These are phyloP conservation scores for Poeciliopsis paucimaculata DNA, from an alignment of 2,797 vertebrate genomes.

Conservation along the genomic window DNA sequence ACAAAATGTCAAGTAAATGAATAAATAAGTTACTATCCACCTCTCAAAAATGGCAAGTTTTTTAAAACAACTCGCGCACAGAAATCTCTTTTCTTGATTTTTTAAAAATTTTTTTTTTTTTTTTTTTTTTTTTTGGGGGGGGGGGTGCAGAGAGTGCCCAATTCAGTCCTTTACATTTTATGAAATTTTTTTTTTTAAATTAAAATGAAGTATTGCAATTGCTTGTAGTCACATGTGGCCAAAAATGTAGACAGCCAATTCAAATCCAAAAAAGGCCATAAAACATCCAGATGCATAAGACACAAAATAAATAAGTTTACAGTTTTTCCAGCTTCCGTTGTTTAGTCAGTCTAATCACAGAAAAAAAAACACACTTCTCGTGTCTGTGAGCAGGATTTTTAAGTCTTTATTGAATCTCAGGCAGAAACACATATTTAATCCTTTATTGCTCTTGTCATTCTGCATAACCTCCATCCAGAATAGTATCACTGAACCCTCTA, in stretches of 20 bases:
- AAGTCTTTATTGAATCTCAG: slow-evolving; percentile 79
- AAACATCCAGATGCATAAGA: neutral
- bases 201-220: neutral
- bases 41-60: neutral
- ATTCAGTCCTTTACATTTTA: neutral
- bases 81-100: neutral
- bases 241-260: neutral
- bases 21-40: too few species aligned
- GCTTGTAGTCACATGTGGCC: neutral
- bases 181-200: neutral
- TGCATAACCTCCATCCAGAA: slow-evolving; percentile 40
- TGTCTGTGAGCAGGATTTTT: slow-evolving; percentile 70
- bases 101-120: neutral
- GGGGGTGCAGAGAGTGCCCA: neutral
- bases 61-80: neutral
- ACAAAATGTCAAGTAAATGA: neutral
- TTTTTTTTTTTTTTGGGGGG: neutral
- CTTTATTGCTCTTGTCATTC: slow-evolving; percentile 79
- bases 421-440: slow-evolving; percentile 79
- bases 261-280: neutral
- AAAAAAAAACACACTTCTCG: slow-evolving; percentile 26
- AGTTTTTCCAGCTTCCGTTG: neutral
- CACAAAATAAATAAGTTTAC: neutral
- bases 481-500: slow-evolving; percentile 36
- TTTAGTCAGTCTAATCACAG: neutral